Conservation (phyloP, 2,113 vertebrate species). For the Felis chaus region DNA sequence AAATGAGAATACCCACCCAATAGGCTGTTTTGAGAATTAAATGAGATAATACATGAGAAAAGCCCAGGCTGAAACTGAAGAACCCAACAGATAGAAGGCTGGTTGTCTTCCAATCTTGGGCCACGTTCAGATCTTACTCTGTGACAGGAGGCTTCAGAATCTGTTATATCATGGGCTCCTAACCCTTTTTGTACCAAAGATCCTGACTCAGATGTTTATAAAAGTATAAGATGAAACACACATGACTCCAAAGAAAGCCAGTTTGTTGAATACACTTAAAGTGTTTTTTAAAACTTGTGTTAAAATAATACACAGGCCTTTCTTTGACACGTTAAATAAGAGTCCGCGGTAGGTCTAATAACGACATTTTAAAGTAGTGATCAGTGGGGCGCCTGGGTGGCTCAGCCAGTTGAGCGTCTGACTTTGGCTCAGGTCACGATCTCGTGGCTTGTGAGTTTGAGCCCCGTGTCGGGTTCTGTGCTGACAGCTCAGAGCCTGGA, state of each 20-base stretch:
- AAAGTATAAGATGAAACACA: neutral
- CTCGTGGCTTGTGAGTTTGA: no score
- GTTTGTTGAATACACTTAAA: neutral
- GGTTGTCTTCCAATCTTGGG: neutral
- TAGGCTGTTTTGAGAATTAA: neutral
- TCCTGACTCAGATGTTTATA: neutral
- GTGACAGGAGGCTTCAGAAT: neutral
- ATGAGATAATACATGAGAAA: neutral
- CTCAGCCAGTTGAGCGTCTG: no score
- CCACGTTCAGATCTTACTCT: neutral
- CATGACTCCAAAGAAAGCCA: neutral
- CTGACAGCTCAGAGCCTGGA: no score
- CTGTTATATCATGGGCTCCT: neutral
- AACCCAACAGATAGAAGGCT: neutral
- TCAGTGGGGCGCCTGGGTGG: no score
- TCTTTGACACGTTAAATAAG: neutral
- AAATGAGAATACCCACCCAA: neutral
- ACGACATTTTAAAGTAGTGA: neutral
- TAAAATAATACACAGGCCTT: neutral
- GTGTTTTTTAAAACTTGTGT: neutral
- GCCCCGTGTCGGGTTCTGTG: no score
- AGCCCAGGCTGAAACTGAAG: neutral
- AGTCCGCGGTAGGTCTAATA: neutral
- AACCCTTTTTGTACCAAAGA: neutral
- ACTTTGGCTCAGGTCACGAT: no score